A percentile compares a stretch with the other conserved stretches of the same genome.
Conservation (phyloP, 2,888 invertebrate species). For the Petrolisthes cinctipes region DNA sequence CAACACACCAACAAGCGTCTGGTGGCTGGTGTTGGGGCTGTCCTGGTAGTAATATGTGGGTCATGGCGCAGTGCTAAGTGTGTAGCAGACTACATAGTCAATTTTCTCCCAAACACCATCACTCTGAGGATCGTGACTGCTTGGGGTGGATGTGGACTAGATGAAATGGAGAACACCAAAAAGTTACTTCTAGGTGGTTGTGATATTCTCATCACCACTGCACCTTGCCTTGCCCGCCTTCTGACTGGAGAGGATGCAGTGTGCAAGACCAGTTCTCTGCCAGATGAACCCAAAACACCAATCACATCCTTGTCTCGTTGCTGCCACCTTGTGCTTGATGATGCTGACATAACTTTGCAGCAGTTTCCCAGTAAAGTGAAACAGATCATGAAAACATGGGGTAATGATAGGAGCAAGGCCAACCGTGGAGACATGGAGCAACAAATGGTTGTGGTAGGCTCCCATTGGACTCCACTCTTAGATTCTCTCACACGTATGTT, state of each 20-base stretch:
- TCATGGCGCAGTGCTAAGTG: conserved; percentile 49
- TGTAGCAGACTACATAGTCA: conserved; percentile 33
- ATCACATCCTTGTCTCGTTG: conserved; percentile 45
- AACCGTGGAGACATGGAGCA: conserved; percentile 27
- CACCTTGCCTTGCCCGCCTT: conserved; percentile 57
- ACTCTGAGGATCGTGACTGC: conserved; percentile 49
- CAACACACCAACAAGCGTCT: conserved; percentile 25
- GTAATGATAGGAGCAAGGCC: conserved; percentile 26
- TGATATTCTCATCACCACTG: conserved; percentile 60
- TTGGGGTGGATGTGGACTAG: conserved; percentile 54
- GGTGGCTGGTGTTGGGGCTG: conserved; percentile 45
- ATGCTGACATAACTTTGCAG: conserved; percentile 55
- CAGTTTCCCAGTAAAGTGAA: conserved; percentile 39
- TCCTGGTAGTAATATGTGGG: conserved; percentile 55
- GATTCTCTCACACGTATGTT: conserved; percentile 35
- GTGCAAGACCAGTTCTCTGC: background rate
- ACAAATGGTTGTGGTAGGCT: conserved; percentile 48
- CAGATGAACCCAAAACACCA: conserved; percentile 18
- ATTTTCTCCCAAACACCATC: conserved; percentile 22
- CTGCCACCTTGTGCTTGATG: conserved; percentile 61
- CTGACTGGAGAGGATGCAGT: conserved; percentile 6
- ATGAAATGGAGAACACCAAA: conserved; percentile 29
- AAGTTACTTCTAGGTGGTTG: conserved; percentile 45
- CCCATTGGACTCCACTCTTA: conserved; percentile 56
- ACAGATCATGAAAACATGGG: conserved; percentile 45